Percentiles rank a stretch among this genome's conserved stretches.
Evolutionary conservation across 2,888 invertebrate species (phyloP).

Genomic region (Lypha dubia): DNA sequence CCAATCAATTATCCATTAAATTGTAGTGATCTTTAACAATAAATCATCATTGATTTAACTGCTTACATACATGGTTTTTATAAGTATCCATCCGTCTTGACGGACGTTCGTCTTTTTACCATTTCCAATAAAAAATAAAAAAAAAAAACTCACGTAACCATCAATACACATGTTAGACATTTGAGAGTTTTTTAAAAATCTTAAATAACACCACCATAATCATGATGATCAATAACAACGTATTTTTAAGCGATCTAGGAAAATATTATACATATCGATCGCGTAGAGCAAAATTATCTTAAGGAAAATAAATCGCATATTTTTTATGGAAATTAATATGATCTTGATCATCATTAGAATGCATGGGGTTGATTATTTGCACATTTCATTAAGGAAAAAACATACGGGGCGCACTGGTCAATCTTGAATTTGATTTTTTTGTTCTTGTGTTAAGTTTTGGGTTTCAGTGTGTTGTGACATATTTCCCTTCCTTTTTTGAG

Average conservation of each 20-base stretch:
- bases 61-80: background rate
- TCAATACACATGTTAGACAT: conserved; percentile 15
- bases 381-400: no score
- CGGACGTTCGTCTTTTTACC: background rate
- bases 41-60: conserved; percentile 48
- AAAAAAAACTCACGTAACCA: conserved; percentile 1
- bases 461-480: no score
- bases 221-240: background rate
- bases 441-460: no score
- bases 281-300: background rate
- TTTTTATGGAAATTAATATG: no score
- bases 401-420: no score
- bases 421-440: no score
- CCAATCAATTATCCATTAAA: conserved; percentile 64
- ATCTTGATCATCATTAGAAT: no score
- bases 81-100: background rate
- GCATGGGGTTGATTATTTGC: no score
- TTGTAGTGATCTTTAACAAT: conserved; percentile 62
- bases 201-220: conserved; percentile 42
- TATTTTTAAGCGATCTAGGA: background rate
- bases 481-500: no score
- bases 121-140: background rate
- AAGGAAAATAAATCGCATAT: background rate
- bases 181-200: conserved; percentile 2
- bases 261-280: background rate